A percentile compares a stretch with the other conserved stretches of the same genome.
Conservation (phyloP, 2,113 vertebrate species). For the Rhizomys pruinosus region DNA sequence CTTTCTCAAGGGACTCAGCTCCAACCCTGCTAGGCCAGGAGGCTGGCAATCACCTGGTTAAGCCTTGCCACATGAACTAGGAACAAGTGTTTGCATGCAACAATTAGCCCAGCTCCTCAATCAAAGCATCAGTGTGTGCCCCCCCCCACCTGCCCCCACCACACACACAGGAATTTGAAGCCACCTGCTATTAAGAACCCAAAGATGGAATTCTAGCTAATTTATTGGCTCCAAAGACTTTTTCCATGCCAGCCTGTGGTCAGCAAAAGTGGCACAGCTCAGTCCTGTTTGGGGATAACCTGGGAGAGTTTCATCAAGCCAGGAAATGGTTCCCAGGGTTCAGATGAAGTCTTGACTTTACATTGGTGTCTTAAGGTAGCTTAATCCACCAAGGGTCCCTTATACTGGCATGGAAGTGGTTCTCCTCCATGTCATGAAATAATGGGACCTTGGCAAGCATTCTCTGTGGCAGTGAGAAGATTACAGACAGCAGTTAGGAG, state of each 20-base stretch:
- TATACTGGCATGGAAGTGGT: not conserved
- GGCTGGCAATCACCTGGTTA: fast-evolving
- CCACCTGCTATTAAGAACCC: not conserved
- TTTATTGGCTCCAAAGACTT: not conserved
- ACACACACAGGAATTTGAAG: not conserved
- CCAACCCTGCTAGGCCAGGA: not conserved
- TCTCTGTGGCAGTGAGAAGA: not conserved
- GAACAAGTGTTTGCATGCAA: fast-evolving
- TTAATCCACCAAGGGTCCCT: not conserved
- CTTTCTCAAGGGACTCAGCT: not conserved
- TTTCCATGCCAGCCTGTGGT: not conserved
- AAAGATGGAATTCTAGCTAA: not conserved
- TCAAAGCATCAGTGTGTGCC: fast-evolving
- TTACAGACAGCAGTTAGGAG: not conserved
- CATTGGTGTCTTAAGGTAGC: too few relatives aligned
- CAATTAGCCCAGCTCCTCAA: not conserved
- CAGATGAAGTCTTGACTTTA: not conserved
- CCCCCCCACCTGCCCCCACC: not conserved
- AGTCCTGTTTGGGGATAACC: not conserved
- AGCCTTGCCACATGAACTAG: fast-evolving
- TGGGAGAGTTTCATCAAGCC: not conserved
- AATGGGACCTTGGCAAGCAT: not conserved
- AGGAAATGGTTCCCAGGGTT: not conserved
- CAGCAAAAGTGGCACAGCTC: not conserved
- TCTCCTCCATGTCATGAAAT: not conserved